phyloP scores from a whole-genome alignment of 2,113 vertebrate species.

The Pterocles orientalis region DNA sequence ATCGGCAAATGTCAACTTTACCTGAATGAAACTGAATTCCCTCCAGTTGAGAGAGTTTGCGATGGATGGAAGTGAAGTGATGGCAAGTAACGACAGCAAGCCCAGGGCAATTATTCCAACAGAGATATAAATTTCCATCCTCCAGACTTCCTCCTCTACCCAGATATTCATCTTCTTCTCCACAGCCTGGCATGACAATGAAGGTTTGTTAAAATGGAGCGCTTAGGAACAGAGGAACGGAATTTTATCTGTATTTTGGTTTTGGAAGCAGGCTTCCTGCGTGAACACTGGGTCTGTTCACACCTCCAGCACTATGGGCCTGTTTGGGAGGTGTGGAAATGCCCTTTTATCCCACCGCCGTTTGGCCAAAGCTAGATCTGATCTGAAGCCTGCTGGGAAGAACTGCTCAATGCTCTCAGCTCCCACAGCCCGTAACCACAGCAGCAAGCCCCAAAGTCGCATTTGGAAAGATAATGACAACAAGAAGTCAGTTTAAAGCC shows the following conservation, averaged over 20 bases:
- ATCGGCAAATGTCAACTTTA: constrained; percentile 52
- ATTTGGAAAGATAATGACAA: constrained; percentile 51
- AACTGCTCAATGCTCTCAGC: background rate
- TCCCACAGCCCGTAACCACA: background rate
- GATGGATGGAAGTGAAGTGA: constrained; percentile 93
- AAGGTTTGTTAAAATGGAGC: constrained; percentile 1
- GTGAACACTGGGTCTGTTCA: background rate
- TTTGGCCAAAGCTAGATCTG: background rate
- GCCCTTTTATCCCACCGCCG: background rate
- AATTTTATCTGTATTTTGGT: background rate
- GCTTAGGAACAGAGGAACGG: background rate
- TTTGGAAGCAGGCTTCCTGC: background rate
- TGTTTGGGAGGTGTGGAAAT: background rate
- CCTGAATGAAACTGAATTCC: constrained; percentile 97
- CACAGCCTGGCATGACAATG: constrained; percentile 77
- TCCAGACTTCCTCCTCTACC: constrained; percentile 91
- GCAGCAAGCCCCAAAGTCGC: constrained; percentile 29
- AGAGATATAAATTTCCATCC: constrained; percentile 94
- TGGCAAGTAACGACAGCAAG: constrained; percentile 87
- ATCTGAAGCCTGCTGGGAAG: constrained; percentile 22
- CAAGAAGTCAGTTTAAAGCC: constrained; percentile 51
- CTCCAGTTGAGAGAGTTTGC: constrained; percentile 91
- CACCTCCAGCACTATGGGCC: background rate
- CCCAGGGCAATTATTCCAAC: constrained; percentile 92
- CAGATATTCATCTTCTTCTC: constrained; percentile 78